These are phyloP conservation scores for Hydrozoanthus gracilis DNA, from an alignment of 92 coral and sea anemone species.

Conservation along the genomic window DNA sequence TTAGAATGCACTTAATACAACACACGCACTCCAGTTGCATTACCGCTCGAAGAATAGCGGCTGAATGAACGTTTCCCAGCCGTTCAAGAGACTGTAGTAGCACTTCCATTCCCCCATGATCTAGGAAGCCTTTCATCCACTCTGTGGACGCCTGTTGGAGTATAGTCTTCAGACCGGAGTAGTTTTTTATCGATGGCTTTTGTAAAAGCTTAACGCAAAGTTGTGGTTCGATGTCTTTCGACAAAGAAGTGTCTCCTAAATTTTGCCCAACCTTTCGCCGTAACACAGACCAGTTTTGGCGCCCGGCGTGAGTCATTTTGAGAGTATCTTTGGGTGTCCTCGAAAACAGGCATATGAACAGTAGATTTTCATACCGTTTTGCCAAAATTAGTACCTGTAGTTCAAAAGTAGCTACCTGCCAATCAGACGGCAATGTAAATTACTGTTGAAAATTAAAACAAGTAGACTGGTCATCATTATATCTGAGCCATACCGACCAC, in stretches of 20 bases:
- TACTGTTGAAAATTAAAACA: neutral
- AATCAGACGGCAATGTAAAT: neutral
- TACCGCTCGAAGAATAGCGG: slow-evolving; percentile 66
- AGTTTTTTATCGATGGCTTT: slow-evolving; percentile 78
- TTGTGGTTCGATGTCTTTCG: slow-evolving; percentile 68
- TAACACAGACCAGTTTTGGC: slow-evolving; percentile 19
- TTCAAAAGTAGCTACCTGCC: slow-evolving; percentile 9
- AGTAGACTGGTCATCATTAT: neutral
- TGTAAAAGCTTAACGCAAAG: slow-evolving; percentile 73
- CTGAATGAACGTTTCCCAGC: slow-evolving; percentile 53
- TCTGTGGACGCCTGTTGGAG: slow-evolving; percentile 66
- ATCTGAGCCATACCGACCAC: neutral
- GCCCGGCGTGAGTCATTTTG: slow-evolving; percentile 9
- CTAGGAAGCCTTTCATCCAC: slow-evolving; percentile 84
- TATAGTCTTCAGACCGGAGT: slow-evolving; percentile 68
- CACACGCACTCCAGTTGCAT: slow-evolving; percentile 79
- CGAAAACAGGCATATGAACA: neutral
- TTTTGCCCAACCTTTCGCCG: slow-evolving; percentile 18
- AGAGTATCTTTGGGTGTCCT: no score
- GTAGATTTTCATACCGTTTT: neutral
- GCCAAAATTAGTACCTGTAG: slow-evolving; percentile 26
- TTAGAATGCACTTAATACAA: slow-evolving; percentile 86
- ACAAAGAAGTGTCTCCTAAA: slow-evolving; percentile 27
- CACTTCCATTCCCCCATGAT: slow-evolving; percentile 77
- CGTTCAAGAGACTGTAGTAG: slow-evolving; percentile 79